These are phyloP conservation scores for Anolis carolinensis DNA, from an alignment of 2,113 vertebrate genomes.

Conservation along the genomic window DNA sequence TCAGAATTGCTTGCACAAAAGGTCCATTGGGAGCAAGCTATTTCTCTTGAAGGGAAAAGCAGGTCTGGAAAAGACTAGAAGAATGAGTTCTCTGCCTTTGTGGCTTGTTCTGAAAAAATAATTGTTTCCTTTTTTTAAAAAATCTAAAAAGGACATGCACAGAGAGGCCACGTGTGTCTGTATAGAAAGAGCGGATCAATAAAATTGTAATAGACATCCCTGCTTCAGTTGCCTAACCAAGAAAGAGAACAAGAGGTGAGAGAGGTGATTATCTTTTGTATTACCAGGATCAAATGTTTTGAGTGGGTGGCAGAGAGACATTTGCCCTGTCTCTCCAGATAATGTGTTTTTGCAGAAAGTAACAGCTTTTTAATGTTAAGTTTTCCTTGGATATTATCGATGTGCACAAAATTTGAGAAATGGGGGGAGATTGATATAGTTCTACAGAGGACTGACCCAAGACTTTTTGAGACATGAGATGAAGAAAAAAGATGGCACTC, in stretches of 20 bases:
- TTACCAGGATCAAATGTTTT: neutral
- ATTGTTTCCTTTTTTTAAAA: neutral
- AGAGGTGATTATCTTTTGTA: neutral
- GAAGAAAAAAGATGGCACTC: too few species aligned
- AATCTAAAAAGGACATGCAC: neutral
- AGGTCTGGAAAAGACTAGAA: neutral
- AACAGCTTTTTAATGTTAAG: neutral
- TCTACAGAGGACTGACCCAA: neutral
- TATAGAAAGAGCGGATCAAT: neutral
- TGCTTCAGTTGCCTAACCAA: neutral
- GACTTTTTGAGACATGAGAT: neutral
- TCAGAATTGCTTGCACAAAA: neutral
- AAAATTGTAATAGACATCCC: neutral
- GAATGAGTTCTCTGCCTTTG: neutral
- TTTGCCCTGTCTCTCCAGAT: neutral
- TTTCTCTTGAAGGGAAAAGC: neutral
- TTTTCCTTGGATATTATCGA: neutral
- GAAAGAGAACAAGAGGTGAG: neutral
- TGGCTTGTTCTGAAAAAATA: neutral
- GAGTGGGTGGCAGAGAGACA: neutral
- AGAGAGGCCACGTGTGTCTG: neutral
- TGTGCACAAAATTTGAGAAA: neutral
- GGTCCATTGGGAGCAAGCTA: neutral
- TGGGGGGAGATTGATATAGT: neutral
- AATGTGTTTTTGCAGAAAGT: neutral